Percentiles rank a stretch among this genome's conserved stretches.
Evolutionary conservation across 2,888 invertebrate genomes (phyloP).

Genomic region (Crocallis elinguaria): DNA sequence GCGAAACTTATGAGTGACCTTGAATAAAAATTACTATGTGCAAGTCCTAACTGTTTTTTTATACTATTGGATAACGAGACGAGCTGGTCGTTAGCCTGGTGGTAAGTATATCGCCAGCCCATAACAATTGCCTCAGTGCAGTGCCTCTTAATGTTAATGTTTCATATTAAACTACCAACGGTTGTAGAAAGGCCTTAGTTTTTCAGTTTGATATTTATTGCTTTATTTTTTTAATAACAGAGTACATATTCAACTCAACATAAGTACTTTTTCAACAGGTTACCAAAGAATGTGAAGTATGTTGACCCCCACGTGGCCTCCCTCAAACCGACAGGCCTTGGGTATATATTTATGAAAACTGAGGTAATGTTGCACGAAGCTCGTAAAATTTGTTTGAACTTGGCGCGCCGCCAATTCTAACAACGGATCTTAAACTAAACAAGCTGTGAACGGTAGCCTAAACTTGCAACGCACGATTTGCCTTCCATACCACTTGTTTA

Average conservation of each 20-base stretch:
- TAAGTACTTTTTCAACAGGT: neutral
- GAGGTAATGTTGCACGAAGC: conserved; percentile 77
- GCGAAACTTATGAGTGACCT: neutral
- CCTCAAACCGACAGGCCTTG: conserved; percentile 56
- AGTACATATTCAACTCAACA: no score
- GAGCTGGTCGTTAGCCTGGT: no score
- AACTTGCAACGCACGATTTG: conserved; percentile 44
- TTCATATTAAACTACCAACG: no score
- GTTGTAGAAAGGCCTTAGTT: neutral
- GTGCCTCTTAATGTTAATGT: no score
- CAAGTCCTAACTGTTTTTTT: no score
- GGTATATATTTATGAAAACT: conserved; percentile 80
- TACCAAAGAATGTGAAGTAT: conserved; percentile 22
- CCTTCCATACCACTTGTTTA: conserved; percentile 44
- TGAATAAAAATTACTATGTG: neutral
- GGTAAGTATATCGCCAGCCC: no score
- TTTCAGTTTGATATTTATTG: neutral
- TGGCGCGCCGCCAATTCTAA: conserved; percentile 72
- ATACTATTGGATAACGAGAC: no score
- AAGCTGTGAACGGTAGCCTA: conserved; percentile 64
- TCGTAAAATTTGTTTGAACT: conserved; percentile 73
- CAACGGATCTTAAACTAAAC: conserved; percentile 66
- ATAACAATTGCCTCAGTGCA: no score
- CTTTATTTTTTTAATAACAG: no score
- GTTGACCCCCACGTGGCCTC: conserved; percentile 56